Evolutionary conservation across 2,113 vertebrate genomes (phyloP), one percentile per base, ranked within the genome.

Genomic region (Pionites leucogaster): DNA sequence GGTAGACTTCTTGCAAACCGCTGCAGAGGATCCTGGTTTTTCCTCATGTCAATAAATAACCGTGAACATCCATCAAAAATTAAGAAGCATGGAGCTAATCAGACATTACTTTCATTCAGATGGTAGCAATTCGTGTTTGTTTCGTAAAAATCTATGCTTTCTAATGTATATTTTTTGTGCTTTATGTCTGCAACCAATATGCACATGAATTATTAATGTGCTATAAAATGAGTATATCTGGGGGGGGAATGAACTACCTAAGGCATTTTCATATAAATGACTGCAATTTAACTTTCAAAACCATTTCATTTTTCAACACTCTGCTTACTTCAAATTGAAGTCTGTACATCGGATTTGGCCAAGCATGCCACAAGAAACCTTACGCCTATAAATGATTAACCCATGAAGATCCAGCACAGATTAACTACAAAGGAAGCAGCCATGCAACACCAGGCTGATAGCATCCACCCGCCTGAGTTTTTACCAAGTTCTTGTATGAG

Each of bases 171-270:
- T 81, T 82, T 94, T 59, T 93, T 80, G 27, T 72, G 57, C 53
- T 95, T 87, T 93, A 82, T 93, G 77, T 75, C 74, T 94, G 84
- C 84, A 77, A 70, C 87, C 62, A 94, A 88, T 69, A 95, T 35
- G 35, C 39, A 57, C 80, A 96, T 94, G 94, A 96, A 97, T 96
- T 96, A 97, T 96, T 95, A 92, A 97, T 93, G 42, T 62, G 29
- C 62, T 78, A 93, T 72, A 72, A 97, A 96, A 83, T 35, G 25
- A 93, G 81, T 74, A 14, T 88, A 44, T 90, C 74, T 75, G 10
- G 1, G 16, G 60, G 37, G 12, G 9, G 2, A 11, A 93, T 12
- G 9, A 86, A 49, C 55, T 81, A 95, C 69, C 64, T 35, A 60
- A 84, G 49, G 64, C 91, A 90, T 97, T 97, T 96, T 96, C 92